Conservation (phyloP, 2,113 vertebrate genomes). For the Protobothrops mucrosquamatus region DNA sequence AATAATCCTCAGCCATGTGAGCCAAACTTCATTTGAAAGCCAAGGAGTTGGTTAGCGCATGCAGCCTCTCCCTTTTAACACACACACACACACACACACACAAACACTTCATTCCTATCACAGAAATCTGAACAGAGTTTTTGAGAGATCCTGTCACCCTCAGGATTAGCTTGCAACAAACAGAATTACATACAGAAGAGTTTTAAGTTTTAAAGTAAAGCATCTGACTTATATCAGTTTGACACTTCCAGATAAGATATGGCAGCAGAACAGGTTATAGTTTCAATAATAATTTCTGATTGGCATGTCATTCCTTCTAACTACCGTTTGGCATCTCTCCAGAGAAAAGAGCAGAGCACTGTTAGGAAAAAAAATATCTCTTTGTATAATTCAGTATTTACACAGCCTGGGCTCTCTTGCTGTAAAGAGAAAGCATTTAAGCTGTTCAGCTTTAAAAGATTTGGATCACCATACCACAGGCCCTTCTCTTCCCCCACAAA, state of each 20-base stretch:
- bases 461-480: background rate
- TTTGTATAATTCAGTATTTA: conserved; percentile 76
- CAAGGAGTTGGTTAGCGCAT: background rate
- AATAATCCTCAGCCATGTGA: background rate
- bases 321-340: conserved; percentile 66
- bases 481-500: conserved; percentile 16
- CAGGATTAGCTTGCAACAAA: conserved; percentile 68
- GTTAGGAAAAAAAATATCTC: conserved; percentile 56
- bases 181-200: conserved; percentile 54
- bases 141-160: conserved; percentile 57
- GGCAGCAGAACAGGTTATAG: conserved; percentile 67
- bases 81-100: background rate
- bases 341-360: conserved; percentile 45
- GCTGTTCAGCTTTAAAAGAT: conserved; percentile 60
- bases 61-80: background rate
- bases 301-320: conserved; percentile 75
- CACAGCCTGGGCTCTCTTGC: conserved; percentile 59
- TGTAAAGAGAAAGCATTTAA: conserved; percentile 59
- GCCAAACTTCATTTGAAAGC: background rate
- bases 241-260: conserved; percentile 68
- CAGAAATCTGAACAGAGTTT: conserved; percentile 46
- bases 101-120: conserved; percentile 20
- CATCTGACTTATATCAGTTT: conserved; percentile 67
- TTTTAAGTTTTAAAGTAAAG: conserved; percentile 66
- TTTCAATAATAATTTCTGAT: conserved; percentile 74